Conservation (phyloP, 2,888 invertebrate species). For the Petrolisthes manimaculis region DNA sequence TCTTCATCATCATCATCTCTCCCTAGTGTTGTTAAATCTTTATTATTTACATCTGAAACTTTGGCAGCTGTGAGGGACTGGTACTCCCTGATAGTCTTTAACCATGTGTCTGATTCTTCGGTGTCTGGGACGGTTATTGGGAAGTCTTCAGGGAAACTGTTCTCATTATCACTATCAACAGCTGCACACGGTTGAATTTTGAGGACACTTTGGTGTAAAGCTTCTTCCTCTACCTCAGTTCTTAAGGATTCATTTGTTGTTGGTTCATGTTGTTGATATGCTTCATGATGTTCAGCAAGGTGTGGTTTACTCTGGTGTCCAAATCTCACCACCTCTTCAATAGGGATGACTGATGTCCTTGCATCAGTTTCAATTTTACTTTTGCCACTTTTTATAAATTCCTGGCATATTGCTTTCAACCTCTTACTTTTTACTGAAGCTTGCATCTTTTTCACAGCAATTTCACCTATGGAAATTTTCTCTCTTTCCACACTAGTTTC, state of each 20-base stretch:
- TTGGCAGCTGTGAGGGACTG: slow-evolving; percentile 27
- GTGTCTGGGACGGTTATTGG: slow-evolving; percentile 15
- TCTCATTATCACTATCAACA: slow-evolving; percentile 20
- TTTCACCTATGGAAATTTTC: neutral
- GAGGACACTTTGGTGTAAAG: neutral
- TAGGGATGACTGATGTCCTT: neutral
- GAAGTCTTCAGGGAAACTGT: slow-evolving; percentile 27
- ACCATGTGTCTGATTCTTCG: slow-evolving; percentile 30
- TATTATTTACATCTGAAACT: neutral
- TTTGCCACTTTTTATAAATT: neutral
- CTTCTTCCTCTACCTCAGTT: neutral
- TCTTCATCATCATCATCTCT: neutral
- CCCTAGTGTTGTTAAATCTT: too few species aligned
- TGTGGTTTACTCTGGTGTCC: neutral
- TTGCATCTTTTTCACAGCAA: neutral
- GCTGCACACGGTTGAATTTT: slow-evolving; percentile 9
- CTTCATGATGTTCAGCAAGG: neutral
- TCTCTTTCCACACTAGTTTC: neutral
- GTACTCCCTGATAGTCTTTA: slow-evolving; percentile 19
- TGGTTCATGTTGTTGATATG: neutral
- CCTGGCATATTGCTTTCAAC: neutral
- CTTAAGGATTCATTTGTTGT: neutral
- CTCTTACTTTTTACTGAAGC: neutral
- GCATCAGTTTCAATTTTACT: neutral
- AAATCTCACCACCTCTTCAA: neutral